phyloP scores from a whole-genome alignment of 2,113 vertebrate species.

The Corythornis vintsioides region DNA sequence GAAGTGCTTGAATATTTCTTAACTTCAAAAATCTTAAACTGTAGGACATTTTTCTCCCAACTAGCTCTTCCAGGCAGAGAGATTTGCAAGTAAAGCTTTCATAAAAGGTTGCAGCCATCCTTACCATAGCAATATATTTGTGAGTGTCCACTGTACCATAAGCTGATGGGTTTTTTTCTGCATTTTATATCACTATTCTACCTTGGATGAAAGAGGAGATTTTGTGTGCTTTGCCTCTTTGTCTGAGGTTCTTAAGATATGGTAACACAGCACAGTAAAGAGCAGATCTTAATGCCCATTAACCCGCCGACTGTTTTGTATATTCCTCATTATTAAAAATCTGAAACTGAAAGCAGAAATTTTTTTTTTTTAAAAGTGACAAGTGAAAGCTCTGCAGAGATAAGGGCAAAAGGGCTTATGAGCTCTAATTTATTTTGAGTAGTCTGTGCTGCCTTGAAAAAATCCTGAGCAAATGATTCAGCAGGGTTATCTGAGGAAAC shows the following conservation, averaged over 20 bases:
- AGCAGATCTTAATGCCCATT: neutral
- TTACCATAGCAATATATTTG: neutral
- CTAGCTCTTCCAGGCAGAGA: neutral
- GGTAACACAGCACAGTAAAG: neutral
- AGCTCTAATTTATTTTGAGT: neutral
- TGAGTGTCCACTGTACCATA: neutral
- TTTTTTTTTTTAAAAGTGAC: neutral
- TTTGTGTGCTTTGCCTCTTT: neutral
- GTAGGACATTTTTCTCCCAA: neutral
- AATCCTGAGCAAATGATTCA: slow-evolving; percentile 17
- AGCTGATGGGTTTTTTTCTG: neutral
- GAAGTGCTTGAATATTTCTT: neutral
- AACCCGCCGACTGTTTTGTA: neutral
- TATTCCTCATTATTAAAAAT: neutral
- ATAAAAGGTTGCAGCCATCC: neutral
- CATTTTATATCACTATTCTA: neutral
- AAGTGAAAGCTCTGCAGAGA: neutral
- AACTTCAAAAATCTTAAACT: neutral
- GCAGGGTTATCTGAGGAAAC: slow-evolving; percentile 30
- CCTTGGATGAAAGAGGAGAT: neutral
- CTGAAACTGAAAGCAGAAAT: neutral
- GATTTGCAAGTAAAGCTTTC: neutral
- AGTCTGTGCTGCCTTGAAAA: neutral
- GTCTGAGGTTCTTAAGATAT: neutral
- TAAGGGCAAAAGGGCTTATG: neutral